These are phyloP conservation scores for Melitaea athalia DNA, from an alignment of 2,888 invertebrate genomes.

Conservation along the genomic window DNA sequence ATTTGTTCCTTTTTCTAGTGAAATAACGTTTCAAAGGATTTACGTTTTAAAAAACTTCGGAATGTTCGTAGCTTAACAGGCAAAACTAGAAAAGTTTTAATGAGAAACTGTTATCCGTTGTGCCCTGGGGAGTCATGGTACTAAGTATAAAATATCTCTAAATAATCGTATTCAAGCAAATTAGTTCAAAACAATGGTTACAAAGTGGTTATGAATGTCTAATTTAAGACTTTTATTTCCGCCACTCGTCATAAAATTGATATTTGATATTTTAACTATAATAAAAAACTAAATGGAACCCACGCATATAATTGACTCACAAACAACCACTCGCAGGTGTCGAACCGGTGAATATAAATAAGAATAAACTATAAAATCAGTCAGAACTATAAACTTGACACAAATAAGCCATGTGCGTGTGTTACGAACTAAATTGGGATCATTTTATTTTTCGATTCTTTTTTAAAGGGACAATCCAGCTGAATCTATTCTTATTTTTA, in stretches of 20 bases:
- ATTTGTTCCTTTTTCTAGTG: too few relatives aligned
- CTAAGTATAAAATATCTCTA: too few relatives aligned
- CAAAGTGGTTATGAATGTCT: too few relatives aligned
- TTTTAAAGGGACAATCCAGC: not conserved
- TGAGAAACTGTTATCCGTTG: too few relatives aligned
- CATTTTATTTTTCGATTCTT: not conserved
- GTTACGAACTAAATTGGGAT: not conserved
- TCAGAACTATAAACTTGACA: constrained; percentile 3
- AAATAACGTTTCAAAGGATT: too few relatives aligned
- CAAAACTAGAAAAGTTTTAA: too few relatives aligned
- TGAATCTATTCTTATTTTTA: not conserved
- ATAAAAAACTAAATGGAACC: constrained; percentile 9
- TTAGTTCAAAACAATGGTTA: too few relatives aligned
- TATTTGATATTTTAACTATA: constrained; percentile 5
- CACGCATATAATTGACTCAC: constrained; percentile 13
- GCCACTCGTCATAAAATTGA: not conserved
- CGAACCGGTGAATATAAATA: constrained; percentile 13
- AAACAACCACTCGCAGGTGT: constrained; percentile 18
- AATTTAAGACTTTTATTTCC: not conserved
- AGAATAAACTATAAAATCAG: constrained; percentile 5
- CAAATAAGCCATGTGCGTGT: not conserved
- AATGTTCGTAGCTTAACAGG: too few relatives aligned
- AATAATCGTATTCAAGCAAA: too few relatives aligned
- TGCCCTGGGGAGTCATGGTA: too few relatives aligned
- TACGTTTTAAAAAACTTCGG: too few relatives aligned